Evolutionary conservation across 2,113 vertebrate species (phyloP).

Genomic region (Lichenostomus cassidix): DNA sequence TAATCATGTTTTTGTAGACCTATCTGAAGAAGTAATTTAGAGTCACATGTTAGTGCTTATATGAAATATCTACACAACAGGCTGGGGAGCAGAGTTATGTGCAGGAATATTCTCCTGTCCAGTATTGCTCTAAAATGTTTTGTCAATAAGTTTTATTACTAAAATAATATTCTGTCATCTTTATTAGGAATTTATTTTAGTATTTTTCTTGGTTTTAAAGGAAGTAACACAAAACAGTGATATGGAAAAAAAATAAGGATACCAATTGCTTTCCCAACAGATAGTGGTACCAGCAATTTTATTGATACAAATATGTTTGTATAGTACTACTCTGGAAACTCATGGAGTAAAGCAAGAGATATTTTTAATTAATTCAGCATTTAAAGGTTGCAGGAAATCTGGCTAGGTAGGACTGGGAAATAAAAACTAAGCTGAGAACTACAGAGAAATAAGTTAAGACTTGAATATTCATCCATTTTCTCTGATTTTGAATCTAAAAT

Average conservation of each 20-base stretch:
- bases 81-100: neutral
- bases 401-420: neutral
- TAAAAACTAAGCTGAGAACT: neutral
- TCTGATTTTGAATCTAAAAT: neutral
- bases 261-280: neutral
- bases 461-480: neutral
- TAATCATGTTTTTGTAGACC: neutral
- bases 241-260: neutral
- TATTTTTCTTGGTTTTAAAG: neutral
- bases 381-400: neutral
- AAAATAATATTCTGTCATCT: neutral
- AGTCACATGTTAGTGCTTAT: neutral
- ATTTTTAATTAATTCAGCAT: neutral
- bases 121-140: neutral
- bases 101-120: neutral
- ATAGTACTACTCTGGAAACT: neutral
- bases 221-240: neutral
- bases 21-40: neutral
- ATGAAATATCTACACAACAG: neutral
- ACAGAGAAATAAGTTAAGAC: neutral
- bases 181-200: neutral
- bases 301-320: neutral
- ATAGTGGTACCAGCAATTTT: neutral
- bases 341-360: neutral
- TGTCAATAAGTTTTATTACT: neutral